These are phyloP conservation scores for Aspiorhynchus laticeps DNA, from an alignment of 2,113 vertebrate species.

Conservation along the genomic window DNA sequence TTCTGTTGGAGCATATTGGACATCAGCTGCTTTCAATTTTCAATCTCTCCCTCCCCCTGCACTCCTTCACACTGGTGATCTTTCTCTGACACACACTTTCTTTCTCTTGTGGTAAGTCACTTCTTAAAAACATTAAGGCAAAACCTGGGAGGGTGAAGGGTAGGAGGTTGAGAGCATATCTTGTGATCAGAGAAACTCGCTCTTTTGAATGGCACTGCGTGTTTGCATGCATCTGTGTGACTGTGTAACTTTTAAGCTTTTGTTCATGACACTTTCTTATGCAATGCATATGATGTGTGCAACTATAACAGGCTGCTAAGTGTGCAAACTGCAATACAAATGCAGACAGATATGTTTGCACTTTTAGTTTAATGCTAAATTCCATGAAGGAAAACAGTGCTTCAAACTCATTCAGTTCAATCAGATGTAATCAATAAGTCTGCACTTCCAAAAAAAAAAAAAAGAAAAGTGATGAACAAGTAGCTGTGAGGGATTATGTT, in stretches of 20 bases:
- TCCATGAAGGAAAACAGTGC: neutral
- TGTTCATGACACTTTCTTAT: neutral
- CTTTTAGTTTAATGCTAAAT: neutral
- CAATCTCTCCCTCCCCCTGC: slow-evolving; percentile 35
- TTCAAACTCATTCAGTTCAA: neutral
- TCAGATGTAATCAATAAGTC: neutral
- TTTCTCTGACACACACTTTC: slow-evolving; percentile 36
- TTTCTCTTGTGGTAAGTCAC: slow-evolving; percentile 40
- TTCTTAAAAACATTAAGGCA: slow-evolving; percentile 10
- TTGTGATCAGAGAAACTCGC: neutral
- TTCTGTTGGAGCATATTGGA: slow-evolving; percentile 33
- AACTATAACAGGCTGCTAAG: neutral
- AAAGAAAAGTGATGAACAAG: neutral
- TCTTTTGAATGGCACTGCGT: neutral
- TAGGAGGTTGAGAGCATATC: neutral
- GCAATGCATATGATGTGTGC: neutral
- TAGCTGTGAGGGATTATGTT: neutral
- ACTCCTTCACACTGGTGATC: slow-evolving; percentile 17
- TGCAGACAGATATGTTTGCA: neutral
- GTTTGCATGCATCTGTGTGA: neutral
- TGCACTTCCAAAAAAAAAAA: neutral
- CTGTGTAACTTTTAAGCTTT: neutral
- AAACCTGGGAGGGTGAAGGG: neutral
- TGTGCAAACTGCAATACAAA: neutral
- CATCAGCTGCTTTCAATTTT: slow-evolving; percentile 61